phyloP scores from a whole-genome alignment of 2,888 invertebrate species.

The Gymnoscelis rufifasciata region DNA sequence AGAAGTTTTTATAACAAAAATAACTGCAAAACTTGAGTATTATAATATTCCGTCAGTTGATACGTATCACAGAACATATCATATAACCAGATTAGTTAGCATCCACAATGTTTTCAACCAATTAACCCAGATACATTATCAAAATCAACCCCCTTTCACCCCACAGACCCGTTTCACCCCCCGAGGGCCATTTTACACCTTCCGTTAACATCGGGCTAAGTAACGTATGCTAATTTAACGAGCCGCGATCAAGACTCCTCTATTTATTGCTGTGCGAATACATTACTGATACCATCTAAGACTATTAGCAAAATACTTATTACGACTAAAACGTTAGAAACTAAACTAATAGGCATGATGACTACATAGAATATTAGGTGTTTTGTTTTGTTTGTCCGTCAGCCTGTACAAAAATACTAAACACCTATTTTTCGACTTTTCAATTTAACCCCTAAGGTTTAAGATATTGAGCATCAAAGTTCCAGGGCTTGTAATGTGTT shows the following conservation, averaged over 20 bases:
- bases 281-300: slow-evolving; percentile 11
- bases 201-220: slow-evolving; percentile 18
- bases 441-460: too few species aligned
- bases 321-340: neutral
- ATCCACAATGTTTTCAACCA: slow-evolving; percentile 4
- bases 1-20: too few species aligned
- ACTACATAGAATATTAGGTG: too few species aligned
- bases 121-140: slow-evolving; percentile 17
- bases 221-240: slow-evolving; percentile 30
- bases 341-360: too few species aligned
- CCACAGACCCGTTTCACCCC: slow-evolving; percentile 8
- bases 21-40: too few species aligned
- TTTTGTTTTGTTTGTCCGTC: too few species aligned
- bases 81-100: neutral
- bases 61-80: neutral
- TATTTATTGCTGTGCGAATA: slow-evolving; percentile 22
- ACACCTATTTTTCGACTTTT: too few species aligned
- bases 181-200: slow-evolving; percentile 15
- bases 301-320: neutral
- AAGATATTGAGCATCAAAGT: too few species aligned
- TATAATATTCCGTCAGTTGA: neutral
- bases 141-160: slow-evolving; percentile 5
- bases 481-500: too few species aligned
- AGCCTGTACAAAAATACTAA: too few species aligned
- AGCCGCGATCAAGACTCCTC: slow-evolving; percentile 24